Conservation (phyloP, 2,888 invertebrate species). For the Scaptodrosophila latifasciaeformis region DNA sequence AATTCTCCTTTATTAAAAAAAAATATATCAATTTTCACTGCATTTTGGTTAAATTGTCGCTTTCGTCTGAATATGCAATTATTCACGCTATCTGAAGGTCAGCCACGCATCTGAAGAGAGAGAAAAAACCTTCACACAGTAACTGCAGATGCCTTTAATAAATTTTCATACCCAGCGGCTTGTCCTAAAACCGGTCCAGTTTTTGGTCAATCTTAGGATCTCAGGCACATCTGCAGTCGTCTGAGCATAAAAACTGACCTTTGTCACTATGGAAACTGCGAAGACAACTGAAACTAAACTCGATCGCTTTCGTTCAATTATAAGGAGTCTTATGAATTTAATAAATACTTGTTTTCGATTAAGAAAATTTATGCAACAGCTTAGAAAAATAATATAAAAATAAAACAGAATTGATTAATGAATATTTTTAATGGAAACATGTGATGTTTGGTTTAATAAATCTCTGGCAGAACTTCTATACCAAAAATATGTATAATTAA, state of each 20-base stretch:
- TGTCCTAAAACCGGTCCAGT: conserved; percentile 36
- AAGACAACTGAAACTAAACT: too few species aligned
- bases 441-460: too few species aligned
- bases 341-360: too few species aligned
- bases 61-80: conserved; percentile 26
- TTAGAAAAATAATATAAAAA: too few species aligned
- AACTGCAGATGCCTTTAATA: conserved; percentile 20
- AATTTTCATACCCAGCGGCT: conserved; percentile 2
- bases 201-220: conserved; percentile 22
- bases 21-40: background rate
- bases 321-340: too few species aligned
- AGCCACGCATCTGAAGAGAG: background rate
- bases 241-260: conserved; percentile 32
- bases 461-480: too few species aligned
- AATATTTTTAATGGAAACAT: too few species aligned
- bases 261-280: conserved; percentile 14
- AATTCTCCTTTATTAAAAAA: too few species aligned
- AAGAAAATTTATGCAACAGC: too few species aligned
- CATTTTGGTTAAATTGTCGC: background rate
- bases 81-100: conserved; percentile 24
- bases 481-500: conserved; percentile 33
- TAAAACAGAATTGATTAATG: too few species aligned
- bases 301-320: too few species aligned
- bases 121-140: conserved; percentile 28
- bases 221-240: conserved; percentile 4